These are phyloP conservation scores for Maccullochella peelii DNA, from an alignment of 2,113 vertebrate genomes.

Conservation along the genomic window DNA sequence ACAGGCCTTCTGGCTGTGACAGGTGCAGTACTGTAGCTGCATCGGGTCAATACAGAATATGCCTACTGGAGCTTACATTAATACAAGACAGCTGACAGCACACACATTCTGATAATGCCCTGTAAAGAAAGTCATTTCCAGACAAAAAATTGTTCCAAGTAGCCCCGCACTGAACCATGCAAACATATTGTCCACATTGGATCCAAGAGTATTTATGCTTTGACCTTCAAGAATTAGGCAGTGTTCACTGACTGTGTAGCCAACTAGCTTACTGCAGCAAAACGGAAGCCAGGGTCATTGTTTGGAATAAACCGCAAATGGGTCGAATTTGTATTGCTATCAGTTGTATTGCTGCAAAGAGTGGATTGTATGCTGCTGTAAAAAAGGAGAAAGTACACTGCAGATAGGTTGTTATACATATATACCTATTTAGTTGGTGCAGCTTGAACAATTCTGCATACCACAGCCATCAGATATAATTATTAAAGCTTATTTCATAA, in stretches of 20 bases:
- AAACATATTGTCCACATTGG: constrained; percentile 44
- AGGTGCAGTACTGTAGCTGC: constrained; percentile 26
- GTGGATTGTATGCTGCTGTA: constrained; percentile 38
- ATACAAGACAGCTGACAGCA: constrained; percentile 51
- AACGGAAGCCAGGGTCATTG: constrained; percentile 60
- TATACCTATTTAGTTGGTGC: background rate
- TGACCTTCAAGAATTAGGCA: constrained; percentile 70
- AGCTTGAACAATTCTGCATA: background rate
- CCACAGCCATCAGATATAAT: background rate
- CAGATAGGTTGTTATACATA: background rate
- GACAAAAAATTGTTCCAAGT: constrained; percentile 31
- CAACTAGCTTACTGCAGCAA: constrained; percentile 60
- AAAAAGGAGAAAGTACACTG: background rate
- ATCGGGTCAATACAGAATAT: constrained; percentile 26
- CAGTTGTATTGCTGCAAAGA: constrained; percentile 61
- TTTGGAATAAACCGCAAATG: constrained; percentile 57
- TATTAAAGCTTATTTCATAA: constrained; percentile 27
- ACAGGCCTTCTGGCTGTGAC: constrained; percentile 25
- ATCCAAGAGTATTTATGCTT: constrained; percentile 59
- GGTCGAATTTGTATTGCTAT: constrained; percentile 64
- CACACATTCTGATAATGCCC: constrained; percentile 43
- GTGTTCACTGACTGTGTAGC: constrained; percentile 53
- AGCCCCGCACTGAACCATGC: constrained; percentile 23
- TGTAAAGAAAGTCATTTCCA: constrained; percentile 48
- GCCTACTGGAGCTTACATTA: constrained; percentile 33